A percentile compares a stretch with the other conserved stretches of the same genome.
phyloP scores from a whole-genome alignment of 2,888 invertebrate species.

The Pyrochroa serraticornis region DNA sequence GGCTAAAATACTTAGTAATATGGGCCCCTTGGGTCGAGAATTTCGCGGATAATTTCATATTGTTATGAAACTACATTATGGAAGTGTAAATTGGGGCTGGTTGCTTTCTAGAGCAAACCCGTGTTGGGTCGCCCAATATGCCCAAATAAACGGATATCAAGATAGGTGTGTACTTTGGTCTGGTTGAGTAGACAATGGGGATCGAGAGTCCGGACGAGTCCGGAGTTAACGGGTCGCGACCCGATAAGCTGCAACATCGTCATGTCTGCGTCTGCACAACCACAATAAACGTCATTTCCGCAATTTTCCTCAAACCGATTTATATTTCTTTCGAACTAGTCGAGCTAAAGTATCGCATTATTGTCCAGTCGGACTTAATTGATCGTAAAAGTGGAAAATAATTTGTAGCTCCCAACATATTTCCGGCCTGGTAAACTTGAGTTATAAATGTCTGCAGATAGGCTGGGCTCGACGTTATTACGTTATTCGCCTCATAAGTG shows the following conservation, averaged over 20 bases:
- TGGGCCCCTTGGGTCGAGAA: no score
- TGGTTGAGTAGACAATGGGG: slow-evolving; percentile 4
- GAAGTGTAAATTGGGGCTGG: no score
- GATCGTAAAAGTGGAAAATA: slow-evolving; percentile 17
- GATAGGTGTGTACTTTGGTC: background rate
- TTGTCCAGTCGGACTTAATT: slow-evolving; percentile 16
- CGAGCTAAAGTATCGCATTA: background rate
- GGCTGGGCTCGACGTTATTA: slow-evolving; percentile 4
- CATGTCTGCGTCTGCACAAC: slow-evolving; percentile 10
- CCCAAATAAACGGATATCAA: no score
- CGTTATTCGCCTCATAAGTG: slow-evolving; percentile 3
- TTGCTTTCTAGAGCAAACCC: no score
- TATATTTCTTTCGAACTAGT: slow-evolving; percentile 1
- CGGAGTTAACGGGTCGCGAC: slow-evolving; percentile 20
- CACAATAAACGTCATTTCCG: slow-evolving; percentile 26
- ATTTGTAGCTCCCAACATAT: slow-evolving; percentile 1
- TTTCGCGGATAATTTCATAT: no score
- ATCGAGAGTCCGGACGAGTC: slow-evolving; percentile 1
- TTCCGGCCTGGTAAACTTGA: slow-evolving; percentile 15
- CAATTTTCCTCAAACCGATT: slow-evolving; percentile 22
- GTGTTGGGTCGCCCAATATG: no score
- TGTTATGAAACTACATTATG: no score
- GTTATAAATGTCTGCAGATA: slow-evolving; percentile 18
- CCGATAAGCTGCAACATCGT: slow-evolving; percentile 17
- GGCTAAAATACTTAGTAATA: no score